A percentile compares a stretch with the other conserved stretches of the same genome.
Conservation (phyloP, 2,113 vertebrate species). For the Burhinus bistriatus region DNA sequence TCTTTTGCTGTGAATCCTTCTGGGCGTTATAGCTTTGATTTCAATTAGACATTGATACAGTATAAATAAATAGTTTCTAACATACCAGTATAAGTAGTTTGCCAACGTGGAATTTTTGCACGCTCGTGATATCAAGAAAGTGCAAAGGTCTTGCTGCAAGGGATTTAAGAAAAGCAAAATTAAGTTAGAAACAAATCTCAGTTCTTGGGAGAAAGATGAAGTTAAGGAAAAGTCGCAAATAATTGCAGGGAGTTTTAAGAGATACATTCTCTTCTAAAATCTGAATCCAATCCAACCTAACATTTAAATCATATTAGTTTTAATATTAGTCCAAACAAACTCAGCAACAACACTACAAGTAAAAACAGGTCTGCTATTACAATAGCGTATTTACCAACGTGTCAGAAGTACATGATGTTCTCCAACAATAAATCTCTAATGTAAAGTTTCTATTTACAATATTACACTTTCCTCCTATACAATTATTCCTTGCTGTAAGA, state of each 20-base stretch:
- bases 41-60: background rate
- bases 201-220: background rate
- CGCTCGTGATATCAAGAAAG: constrained; percentile 95
- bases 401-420: background rate
- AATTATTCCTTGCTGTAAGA: background rate
- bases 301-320: background rate
- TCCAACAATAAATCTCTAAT: background rate
- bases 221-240: background rate
- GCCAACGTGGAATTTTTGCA: constrained; percentile 97
- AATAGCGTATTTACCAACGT: background rate
- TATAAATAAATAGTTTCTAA: constrained; percentile 15
- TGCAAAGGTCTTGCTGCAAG: constrained; percentile 92
- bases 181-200: background rate
- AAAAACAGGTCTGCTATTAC: background rate
- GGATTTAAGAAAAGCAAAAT: constrained; percentile 22
- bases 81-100: constrained; percentile 98
- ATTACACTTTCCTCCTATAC: background rate
- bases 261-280: background rate
- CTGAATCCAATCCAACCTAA: background rate
- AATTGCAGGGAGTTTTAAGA: background rate
- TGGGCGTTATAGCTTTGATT: background rate
- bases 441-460: background rate
- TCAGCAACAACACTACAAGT: background rate
- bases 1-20: background rate
- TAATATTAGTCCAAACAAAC: background rate